Conservation (phyloP, 2,113 vertebrate species). For the Amazona guildingii region DNA sequence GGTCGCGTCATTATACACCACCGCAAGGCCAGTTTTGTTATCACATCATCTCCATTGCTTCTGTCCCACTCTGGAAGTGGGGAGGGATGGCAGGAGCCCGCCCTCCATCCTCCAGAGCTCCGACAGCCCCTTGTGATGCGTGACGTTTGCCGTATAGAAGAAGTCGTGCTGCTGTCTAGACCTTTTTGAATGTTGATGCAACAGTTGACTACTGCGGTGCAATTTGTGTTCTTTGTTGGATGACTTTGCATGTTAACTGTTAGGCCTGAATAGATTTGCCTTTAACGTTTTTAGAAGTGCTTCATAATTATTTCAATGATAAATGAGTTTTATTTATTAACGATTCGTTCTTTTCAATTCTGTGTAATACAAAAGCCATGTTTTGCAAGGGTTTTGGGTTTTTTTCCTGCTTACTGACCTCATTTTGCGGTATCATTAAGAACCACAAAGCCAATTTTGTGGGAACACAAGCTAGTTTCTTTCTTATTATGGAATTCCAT, state of each 20-base stretch:
- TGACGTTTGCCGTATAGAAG: constrained; percentile 61
- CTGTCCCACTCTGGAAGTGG: neutral
- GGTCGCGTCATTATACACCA: neutral
- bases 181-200: constrained; percentile 85
- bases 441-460: constrained; percentile 65
- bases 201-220: constrained; percentile 87
- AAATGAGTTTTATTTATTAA: constrained; percentile 71
- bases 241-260: constrained; percentile 97
- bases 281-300: constrained; percentile 76
- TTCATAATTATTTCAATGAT: constrained; percentile 74
- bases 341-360: constrained; percentile 60
- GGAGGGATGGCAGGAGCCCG: neutral
- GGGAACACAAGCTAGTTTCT: constrained; percentile 59
- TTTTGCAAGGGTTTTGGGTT: constrained; percentile 52
- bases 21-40: neutral
- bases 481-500: constrained; percentile 59
- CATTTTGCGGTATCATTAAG: constrained; percentile 39
- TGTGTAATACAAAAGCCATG: constrained; percentile 75
- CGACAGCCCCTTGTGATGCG: constrained; percentile 16
- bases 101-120: neutral
- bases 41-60: neutral
- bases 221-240: constrained; percentile 93
- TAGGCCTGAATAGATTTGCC: constrained; percentile 91
- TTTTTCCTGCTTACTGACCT: constrained; percentile 68
- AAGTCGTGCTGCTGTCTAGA: constrained; percentile 82